Percentiles rank a stretch among this genome's conserved stretches.
These are phyloP conservation scores for Apogon talboti DNA, from an alignment of 2,797 vertebrate species.

Conservation along the genomic window DNA sequence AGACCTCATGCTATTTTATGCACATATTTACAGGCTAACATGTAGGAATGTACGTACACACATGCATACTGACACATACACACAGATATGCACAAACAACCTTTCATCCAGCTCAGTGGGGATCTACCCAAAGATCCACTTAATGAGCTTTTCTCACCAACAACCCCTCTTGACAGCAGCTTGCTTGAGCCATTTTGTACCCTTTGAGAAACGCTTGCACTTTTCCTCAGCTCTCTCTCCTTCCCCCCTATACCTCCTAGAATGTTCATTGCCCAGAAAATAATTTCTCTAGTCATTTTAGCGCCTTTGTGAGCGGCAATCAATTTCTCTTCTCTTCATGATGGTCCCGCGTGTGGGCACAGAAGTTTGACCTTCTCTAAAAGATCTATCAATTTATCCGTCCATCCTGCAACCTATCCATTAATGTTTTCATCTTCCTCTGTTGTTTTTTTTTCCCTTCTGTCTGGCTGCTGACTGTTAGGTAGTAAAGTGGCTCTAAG, in stretches of 20 bases:
- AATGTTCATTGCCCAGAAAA: conserved; percentile 89
- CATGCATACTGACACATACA: conserved; percentile 14
- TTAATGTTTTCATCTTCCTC: conserved; percentile 87
- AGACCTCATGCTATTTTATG: conserved; percentile 6
- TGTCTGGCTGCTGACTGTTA: conserved; percentile 71
- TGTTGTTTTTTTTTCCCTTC: conserved; percentile 68
- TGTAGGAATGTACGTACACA: conserved; percentile 11
- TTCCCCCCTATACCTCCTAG: conserved; percentile 64
- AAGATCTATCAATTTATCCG: conserved; percentile 89
- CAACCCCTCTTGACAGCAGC: conserved; percentile 81
- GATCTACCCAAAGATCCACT: conserved; percentile 63
- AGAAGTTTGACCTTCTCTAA: conserved; percentile 90
- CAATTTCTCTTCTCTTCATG: conserved; percentile 89
- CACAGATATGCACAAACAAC: conserved; percentile 33
- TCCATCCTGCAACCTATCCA: conserved; percentile 88
- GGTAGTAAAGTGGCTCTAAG: conserved; percentile 82
- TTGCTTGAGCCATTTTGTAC: conserved; percentile 79
- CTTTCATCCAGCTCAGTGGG: conserved; percentile 17
- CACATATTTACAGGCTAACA: conserved; percentile 25
- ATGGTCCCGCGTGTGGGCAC: conserved; percentile 84
- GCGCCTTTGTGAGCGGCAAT: conserved; percentile 87
- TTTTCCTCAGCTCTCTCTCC: conserved; percentile 49
- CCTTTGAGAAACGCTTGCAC: conserved; percentile 77
- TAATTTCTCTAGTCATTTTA: conserved; percentile 89
- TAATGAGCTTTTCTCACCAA: conserved; percentile 69